These are phyloP conservation scores for Agonopterix arenella DNA, from an alignment of 2,888 invertebrate genomes.

Conservation along the genomic window DNA sequence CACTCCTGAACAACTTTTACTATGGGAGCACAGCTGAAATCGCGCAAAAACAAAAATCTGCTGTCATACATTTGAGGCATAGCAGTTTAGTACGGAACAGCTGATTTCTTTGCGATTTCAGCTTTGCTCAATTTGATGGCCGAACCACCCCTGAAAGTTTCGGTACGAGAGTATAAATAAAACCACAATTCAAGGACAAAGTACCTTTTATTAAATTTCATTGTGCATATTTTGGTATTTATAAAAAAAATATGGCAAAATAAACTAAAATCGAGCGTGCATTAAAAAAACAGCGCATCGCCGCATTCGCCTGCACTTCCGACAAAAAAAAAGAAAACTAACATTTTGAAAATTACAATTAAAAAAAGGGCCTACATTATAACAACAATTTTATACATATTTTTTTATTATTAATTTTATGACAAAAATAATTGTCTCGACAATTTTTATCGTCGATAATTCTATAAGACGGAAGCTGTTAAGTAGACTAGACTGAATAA, in stretches of 20 bases:
- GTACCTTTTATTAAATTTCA: conserved; percentile 69
- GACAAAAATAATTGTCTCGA: conserved; percentile 55
- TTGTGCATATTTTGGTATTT: conserved; percentile 72
- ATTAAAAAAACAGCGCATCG: conserved; percentile 28
- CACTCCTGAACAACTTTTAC: too few relatives aligned
- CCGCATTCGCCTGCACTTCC: conserved; percentile 14
- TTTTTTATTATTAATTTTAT: conserved; percentile 21
- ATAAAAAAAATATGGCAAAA: conserved; percentile 66
- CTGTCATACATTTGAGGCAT: too few relatives aligned
- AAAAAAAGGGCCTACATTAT: conserved; percentile 26
- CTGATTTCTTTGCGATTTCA: too few relatives aligned
- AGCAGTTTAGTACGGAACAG: too few relatives aligned
- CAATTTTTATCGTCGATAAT: conserved; percentile 20
- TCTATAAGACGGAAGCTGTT: conserved; percentile 51
- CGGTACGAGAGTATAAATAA: conserved; percentile 42
- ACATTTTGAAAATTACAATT: conserved; percentile 12
- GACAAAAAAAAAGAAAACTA: conserved; percentile 4
- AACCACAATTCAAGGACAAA: conserved; percentile 56
- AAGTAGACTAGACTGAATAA: conserved; percentile 48
- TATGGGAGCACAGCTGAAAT: too few relatives aligned
- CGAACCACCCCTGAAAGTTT: too few relatives aligned
- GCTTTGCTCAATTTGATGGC: too few relatives aligned
- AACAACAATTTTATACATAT: conserved; percentile 46
- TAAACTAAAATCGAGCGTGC: conserved; percentile 55
- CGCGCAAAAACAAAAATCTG: too few relatives aligned